Evolutionary conservation across 2,113 vertebrate genomes (phyloP).

Genomic region (Myocastor coypus): DNA sequence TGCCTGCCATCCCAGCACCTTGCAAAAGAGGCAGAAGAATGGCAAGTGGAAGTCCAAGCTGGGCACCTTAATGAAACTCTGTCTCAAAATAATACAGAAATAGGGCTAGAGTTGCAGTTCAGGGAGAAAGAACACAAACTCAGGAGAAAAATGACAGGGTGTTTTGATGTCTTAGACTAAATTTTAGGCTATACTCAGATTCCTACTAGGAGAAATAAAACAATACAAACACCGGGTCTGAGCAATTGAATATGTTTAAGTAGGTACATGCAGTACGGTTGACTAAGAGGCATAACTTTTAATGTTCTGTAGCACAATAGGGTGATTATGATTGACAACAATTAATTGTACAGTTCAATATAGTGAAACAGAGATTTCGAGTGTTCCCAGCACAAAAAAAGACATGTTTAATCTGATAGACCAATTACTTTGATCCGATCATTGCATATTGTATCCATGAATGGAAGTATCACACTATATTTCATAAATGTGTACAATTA

Average conservation of each 20-base stretch:
- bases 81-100: background rate
- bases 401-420: background rate
- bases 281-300: background rate
- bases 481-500: background rate
- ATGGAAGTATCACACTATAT: background rate
- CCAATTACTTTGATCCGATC: background rate
- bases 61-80: background rate
- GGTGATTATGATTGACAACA: background rate
- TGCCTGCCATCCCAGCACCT: background rate
- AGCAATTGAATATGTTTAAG: slow-evolving; percentile 13
- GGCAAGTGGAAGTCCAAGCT: background rate
- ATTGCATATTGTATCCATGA: background rate
- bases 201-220: background rate
- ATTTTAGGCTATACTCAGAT: slow-evolving; percentile 37
- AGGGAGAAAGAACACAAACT: background rate
- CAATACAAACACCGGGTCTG: background rate
- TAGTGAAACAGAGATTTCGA: background rate
- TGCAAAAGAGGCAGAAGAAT: background rate
- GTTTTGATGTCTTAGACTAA: slow-evolving; percentile 4
- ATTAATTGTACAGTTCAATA: slow-evolving; percentile 1
- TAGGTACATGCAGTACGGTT: background rate
- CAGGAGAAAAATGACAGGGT: background rate
- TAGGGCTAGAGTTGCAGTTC: too few relatives aligned
- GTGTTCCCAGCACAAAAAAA: background rate
- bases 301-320: background rate